Percentiles rank a stretch among this genome's conserved stretches.
Conservation (phyloP, 2,113 vertebrate genomes). For the Pteronura brasiliensis region DNA sequence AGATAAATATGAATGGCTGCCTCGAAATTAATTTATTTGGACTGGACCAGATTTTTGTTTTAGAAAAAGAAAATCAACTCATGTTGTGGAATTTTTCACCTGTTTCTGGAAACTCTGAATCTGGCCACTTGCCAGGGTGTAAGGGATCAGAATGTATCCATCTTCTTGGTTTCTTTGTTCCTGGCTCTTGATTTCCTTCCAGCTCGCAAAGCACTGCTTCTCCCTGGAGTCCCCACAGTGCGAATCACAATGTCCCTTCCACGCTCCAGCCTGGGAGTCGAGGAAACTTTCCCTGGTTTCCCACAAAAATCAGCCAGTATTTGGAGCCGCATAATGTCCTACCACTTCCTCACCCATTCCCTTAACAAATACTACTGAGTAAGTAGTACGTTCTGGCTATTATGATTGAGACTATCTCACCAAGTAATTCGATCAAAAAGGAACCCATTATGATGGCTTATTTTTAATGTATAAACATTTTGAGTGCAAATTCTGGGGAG, state of each 20-base stretch:
- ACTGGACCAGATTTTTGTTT: constrained; percentile 1
- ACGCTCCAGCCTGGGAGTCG: neutral
- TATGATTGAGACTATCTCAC: neutral
- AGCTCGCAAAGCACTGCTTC: neutral
- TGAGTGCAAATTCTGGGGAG: neutral
- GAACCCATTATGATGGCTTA: neutral
- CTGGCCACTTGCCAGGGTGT: neutral
- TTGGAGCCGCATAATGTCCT: rapidly evolving
- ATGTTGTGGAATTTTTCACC: neutral
- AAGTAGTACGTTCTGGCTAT: neutral
- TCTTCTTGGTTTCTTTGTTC: neutral
- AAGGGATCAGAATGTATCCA: neutral
- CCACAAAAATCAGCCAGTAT: neutral
- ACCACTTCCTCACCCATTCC: neutral
- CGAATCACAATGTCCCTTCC: rapidly evolving
- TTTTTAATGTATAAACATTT: neutral
- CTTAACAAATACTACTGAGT: neutral
- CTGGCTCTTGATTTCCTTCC: rapidly evolving
- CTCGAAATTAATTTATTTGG: neutral
- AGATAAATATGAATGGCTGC: neutral
- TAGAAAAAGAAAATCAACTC: constrained; percentile 6
- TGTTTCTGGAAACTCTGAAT: constrained; percentile 5
- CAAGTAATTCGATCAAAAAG: neutral
- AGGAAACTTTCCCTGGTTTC: neutral
- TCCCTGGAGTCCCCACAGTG: rapidly evolving